Conservation (phyloP, 1,140 invertebrate genomes). For the Reticulitermes speratus region DNA sequence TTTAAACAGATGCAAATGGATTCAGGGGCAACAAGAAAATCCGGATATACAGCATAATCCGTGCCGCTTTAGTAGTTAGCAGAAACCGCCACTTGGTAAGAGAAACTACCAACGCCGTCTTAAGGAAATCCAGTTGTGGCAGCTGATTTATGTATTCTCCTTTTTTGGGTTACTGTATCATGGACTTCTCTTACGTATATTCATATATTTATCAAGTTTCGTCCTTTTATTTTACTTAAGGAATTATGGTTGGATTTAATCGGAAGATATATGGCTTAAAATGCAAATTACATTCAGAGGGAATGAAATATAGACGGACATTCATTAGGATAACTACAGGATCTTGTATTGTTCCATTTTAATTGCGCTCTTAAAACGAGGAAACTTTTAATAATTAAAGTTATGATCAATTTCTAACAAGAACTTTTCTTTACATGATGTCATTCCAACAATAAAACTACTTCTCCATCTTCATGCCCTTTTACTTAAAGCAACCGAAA, state of each 20-base stretch:
- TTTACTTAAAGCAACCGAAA: too few species aligned
- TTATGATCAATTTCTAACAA: too few species aligned
- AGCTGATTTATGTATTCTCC: neutral
- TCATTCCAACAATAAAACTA: too few species aligned
- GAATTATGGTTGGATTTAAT: neutral
- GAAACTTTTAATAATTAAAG: too few species aligned
- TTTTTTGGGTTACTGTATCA: neutral
- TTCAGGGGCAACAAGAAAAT: slow-evolving; percentile 15
- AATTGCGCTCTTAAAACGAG: too few species aligned
- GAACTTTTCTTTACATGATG: too few species aligned
- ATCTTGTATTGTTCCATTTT: neutral
- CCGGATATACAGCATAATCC: slow-evolving; percentile 1
- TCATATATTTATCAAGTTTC: neutral
- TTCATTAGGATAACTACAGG: slow-evolving; percentile 5
- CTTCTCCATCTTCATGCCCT: too few species aligned
- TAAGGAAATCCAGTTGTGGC: slow-evolving; percentile 9
- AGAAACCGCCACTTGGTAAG: neutral
- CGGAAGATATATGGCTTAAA: neutral
- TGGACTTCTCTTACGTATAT: neutral
- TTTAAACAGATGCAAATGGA: slow-evolving; percentile 15
- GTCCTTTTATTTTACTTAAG: neutral
- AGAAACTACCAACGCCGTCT: neutral
- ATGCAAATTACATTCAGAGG: neutral
- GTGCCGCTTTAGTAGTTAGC: neutral
- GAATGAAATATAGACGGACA: neutral